Percentiles rank a stretch among this genome's conserved stretches.
phyloP scores from a whole-genome alignment of 1,140 invertebrate species.

The Pachypsylla venusta region DNA sequence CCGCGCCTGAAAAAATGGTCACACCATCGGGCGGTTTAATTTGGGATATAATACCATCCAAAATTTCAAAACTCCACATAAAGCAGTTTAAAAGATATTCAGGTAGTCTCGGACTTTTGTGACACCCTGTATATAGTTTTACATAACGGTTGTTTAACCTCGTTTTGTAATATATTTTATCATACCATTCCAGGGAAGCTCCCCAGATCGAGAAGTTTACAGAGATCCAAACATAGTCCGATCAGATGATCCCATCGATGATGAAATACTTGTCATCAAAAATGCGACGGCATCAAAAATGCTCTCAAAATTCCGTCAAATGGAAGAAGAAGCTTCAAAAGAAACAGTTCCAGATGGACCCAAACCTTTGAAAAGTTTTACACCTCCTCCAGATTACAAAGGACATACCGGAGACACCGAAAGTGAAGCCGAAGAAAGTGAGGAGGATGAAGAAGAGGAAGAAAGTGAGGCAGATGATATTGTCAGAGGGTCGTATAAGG shows the following conservation, averaged over 20 bases:
- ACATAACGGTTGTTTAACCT: too few relatives aligned
- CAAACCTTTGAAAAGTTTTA: slow-evolving; percentile 74
- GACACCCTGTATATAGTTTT: too few relatives aligned
- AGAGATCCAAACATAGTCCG: slow-evolving; percentile 59
- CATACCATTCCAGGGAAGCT: slow-evolving; percentile 45
- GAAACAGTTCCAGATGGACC: slow-evolving; percentile 44
- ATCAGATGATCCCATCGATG: slow-evolving; percentile 41
- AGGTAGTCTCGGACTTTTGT: too few relatives aligned
- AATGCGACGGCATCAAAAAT: slow-evolving; percentile 67
- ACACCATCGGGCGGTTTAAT: too few relatives aligned
- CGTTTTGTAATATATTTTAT: too few relatives aligned
- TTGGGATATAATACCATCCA: too few relatives aligned
- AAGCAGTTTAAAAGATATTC: too few relatives aligned
- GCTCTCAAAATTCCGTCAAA: slow-evolving; percentile 69
- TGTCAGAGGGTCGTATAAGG: slow-evolving; percentile 39
- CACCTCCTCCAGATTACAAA: slow-evolving; percentile 64
- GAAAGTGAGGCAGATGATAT: slow-evolving; percentile 24
- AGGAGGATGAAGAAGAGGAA: slow-evolving; percentile 38
- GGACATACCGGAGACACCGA: slow-evolving; percentile 28
- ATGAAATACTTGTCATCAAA: slow-evolving; percentile 39
- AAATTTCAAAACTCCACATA: too few relatives aligned
- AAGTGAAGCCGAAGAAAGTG: slow-evolving; percentile 37
- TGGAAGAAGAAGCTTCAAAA: slow-evolving; percentile 48
- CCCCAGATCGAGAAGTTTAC: slow-evolving; percentile 57
- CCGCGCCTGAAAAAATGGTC: too few relatives aligned